Conservation (phyloP, 2,113 vertebrate species). For the Cyphomyrus plagiostoma region DNA sequence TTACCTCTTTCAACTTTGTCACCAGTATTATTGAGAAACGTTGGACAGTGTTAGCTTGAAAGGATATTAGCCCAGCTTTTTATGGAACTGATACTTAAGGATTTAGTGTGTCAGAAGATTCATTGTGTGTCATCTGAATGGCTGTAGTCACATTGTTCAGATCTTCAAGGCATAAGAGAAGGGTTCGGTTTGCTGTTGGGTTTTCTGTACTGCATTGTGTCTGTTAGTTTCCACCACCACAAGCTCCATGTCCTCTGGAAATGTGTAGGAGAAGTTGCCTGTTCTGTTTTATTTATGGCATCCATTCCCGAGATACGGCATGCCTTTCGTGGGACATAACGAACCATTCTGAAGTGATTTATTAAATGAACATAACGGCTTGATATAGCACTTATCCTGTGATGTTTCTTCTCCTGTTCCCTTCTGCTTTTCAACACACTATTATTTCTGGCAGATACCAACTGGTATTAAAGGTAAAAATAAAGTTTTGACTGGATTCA, state of each 20-base stretch:
- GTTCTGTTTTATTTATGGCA: neutral
- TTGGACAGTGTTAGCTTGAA: constrained; percentile 33
- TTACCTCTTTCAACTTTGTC: constrained; percentile 41
- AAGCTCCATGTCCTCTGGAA: neutral
- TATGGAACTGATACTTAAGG: constrained; percentile 34
- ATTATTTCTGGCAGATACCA: neutral
- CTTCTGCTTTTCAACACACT: neutral
- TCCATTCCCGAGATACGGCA: neutral
- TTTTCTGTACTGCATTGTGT: neutral
- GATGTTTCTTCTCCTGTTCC: neutral
- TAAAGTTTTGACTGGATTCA: neutral
- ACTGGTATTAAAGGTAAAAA: neutral
- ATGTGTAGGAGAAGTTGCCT: neutral
- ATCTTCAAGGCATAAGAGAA: neutral
- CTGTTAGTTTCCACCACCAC: neutral
- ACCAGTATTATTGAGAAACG: constrained; percentile 24
- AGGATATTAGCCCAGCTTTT: constrained; percentile 37
- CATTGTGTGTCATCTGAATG: neutral
- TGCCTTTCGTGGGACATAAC: neutral
- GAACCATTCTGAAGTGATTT: neutral
- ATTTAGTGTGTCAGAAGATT: constrained; percentile 24
- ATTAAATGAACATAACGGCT: constrained; percentile 2
- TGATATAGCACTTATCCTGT: neutral
- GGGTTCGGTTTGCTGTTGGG: neutral
- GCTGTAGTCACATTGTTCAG: neutral